Percentiles rank a stretch among this genome's conserved stretches.
phyloP scores from a whole-genome alignment of 1,140 invertebrate species.

The Hypothenemus hampei region DNA sequence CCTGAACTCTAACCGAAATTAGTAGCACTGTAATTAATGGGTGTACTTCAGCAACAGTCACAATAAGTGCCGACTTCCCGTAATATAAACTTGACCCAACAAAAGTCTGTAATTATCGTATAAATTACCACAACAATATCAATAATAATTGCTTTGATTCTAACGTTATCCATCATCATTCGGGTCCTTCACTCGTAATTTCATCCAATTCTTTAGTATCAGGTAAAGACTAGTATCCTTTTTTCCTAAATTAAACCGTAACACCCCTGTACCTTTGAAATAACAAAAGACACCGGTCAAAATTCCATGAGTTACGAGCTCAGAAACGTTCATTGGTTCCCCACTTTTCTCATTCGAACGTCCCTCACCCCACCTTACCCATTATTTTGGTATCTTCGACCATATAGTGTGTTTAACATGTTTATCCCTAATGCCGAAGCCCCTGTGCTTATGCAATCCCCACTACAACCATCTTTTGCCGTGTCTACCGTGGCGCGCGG shows the following conservation, averaged over 20 bases:
- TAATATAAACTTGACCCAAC: no score
- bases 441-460: slow-evolving; percentile 33
- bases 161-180: no score
- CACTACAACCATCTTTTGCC: slow-evolving; percentile 21
- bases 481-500: slow-evolving; percentile 28
- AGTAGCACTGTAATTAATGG: no score
- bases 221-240: slow-evolving; percentile 13
- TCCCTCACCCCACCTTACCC: slow-evolving; percentile 2
- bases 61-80: no score
- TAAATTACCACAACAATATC: slow-evolving; percentile 1
- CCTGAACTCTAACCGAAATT: no score
- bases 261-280: slow-evolving; percentile 14
- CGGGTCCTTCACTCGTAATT: no score
- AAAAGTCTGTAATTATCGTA: slow-evolving; percentile 2
- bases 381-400: slow-evolving; percentile 14
- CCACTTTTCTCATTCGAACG: neutral
- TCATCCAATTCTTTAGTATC: neutral
- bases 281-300: slow-evolving; percentile 15
- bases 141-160: slow-evolving; percentile 8
- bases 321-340: slow-evolving; percentile 19
- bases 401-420: slow-evolving; percentile 19
- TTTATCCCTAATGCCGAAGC: slow-evolving; percentile 30
- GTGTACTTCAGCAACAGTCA: no score
- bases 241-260: slow-evolving; percentile 18
- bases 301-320: slow-evolving; percentile 24